Evolutionary conservation across 2,888 invertebrate genomes (phyloP), one percentile per base, ranked within the genome.

Genomic region (Macaria notata): DNA sequence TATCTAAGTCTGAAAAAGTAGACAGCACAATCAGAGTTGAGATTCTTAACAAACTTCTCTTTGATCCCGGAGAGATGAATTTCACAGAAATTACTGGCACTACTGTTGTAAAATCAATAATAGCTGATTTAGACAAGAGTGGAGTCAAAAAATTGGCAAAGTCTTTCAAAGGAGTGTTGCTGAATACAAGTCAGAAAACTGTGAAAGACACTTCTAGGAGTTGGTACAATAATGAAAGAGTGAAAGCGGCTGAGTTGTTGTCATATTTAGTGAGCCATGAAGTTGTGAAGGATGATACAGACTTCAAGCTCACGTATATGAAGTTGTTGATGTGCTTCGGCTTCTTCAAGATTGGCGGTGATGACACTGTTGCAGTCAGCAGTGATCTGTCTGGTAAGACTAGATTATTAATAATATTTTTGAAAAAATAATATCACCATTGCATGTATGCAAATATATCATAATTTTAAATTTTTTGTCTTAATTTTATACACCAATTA

Each of bases 31-130:
- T 89, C 1, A 93, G 94, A 76, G 84, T 95, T 2, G 84, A 88
- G 6, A 88, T 94, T 4, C 77, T 96, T 41, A 93, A 93, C 56
- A 94, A 93, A 69, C 78, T 96, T 1, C 84, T 95, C 7, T 91
- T 95, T 46, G 87, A 93, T 74, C 95, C 95, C 0, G 95, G 96
- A 3, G 94, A 94, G 70, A 93, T 96, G 60, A 94, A 94, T 80
- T 94, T 96, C 62, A 95, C 95, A 71, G 95, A 95, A 83, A 93
- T 94, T 36, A 95, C 95, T 29, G 93, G 93, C 8, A 93, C 93
- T 9, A 94, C 93, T 68, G 77, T 95, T 46, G 83, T 95, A 0
- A 94, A 94, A 74, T 92, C 93, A 51, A 88, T 95, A 7, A 93
- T 93, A n/a, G 84, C 88, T 1, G 93, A 92, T 76, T 84, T 96